Conservation (phyloP, 2,113 vertebrate species). For the Zingel zingel region DNA sequence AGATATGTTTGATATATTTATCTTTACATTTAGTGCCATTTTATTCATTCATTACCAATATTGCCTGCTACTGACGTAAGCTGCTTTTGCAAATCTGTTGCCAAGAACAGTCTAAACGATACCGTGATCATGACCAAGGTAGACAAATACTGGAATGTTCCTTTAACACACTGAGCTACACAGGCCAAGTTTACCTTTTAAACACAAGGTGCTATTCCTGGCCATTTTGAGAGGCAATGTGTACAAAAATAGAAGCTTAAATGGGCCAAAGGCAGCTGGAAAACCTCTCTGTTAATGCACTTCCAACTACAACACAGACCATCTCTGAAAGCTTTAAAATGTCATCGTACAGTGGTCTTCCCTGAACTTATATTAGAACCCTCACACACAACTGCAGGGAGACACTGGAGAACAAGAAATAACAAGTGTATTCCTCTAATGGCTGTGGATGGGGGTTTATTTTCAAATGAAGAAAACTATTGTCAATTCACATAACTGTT, state of each 20-base stretch:
- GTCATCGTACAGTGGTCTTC: not conserved
- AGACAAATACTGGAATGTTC: not conserved
- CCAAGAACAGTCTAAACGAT: not conserved
- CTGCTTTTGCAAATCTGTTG: not conserved
- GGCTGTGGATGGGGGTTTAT: not conserved
- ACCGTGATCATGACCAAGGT: not conserved
- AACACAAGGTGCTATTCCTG: not conserved
- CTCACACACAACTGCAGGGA: slow-evolving; percentile 1
- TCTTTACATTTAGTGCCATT: not conserved
- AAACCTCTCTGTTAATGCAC: slow-evolving; percentile 10
- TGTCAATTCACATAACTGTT: not conserved
- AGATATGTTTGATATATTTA: not conserved
- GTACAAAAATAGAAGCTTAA: slow-evolving; percentile 27
- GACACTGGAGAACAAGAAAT: not conserved
- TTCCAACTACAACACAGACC: slow-evolving; percentile 8
- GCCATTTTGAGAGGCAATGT: not conserved
- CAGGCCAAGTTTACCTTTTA: not conserved
- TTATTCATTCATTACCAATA: not conserved
- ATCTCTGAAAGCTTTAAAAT: slow-evolving; percentile 18
- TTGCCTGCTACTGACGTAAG: too few relatives aligned
- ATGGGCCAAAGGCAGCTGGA: slow-evolving; percentile 33
- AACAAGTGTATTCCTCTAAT: not conserved
- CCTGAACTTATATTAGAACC: slow-evolving; percentile 21
- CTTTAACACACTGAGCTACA: not conserved
- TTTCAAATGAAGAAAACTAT: not conserved